These are phyloP conservation scores for Monoplex corrugatus DNA, from an alignment of 2,888 invertebrate genomes.

Conservation along the genomic window DNA sequence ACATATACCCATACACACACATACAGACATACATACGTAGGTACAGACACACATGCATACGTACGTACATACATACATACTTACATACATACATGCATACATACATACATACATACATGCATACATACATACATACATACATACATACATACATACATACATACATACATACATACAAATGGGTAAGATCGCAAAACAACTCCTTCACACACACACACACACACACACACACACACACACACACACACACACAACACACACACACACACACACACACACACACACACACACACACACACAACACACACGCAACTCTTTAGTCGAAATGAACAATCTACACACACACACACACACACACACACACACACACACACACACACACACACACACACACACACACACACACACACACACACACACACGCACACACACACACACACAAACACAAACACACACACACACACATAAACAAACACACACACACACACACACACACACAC, in stretches of 20 bases:
- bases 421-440: background rate
- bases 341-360: background rate
- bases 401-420: background rate
- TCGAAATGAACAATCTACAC: too few relatives aligned
- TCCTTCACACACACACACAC: background rate
- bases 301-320: background rate
- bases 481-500: background rate
- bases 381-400: constrained; percentile 21
- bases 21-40: too few relatives aligned
- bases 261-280: background rate
- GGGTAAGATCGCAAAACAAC: background rate
- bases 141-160: background rate
- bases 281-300: background rate
- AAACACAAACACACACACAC: background rate
- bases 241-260: background rate
- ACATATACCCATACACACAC: too few relatives aligned
- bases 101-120: too few relatives aligned
- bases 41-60: too few relatives aligned
- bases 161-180: background rate
- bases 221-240: background rate
- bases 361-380: background rate
- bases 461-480: background rate
- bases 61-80: too few relatives aligned
- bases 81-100: too few relatives aligned
- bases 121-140: background rate